These are phyloP conservation scores for Apis florea DNA, from an alignment of 1,140 invertebrate species.

Conservation along the genomic window DNA sequence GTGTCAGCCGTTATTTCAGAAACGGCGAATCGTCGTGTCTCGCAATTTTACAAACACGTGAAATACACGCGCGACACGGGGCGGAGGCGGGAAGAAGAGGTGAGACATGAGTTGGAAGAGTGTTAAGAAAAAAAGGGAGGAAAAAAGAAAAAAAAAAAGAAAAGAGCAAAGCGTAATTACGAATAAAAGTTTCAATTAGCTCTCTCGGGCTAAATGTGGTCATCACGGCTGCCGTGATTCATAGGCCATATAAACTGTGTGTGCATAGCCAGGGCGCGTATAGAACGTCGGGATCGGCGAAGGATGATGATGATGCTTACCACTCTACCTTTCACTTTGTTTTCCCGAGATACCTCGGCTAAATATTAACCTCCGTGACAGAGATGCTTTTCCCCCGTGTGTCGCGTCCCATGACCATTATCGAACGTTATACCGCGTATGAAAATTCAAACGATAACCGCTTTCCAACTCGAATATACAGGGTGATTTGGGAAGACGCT, in stretches of 20 bases:
- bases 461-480: conserved; percentile 20
- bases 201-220: conserved; percentile 49
- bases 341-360: conserved; percentile 58
- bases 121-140: not conserved
- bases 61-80: conserved; percentile 3
- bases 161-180: conserved; percentile 56
- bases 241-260: conserved; percentile 61
- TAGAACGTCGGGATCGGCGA: conserved; percentile 44
- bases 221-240: conserved; percentile 57
- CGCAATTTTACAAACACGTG: conserved; percentile 18
- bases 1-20: conserved; percentile 25
- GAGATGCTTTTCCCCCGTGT: conserved; percentile 48
- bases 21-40: not conserved
- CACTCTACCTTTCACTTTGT: conserved; percentile 65
- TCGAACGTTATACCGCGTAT: conserved; percentile 13
- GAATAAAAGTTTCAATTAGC: conserved; percentile 69
- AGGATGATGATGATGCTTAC: conserved; percentile 47
- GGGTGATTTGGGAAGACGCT: too few relatives aligned
- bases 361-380: conserved; percentile 59
- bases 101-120: not conserved
- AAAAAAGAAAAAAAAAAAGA: not conserved
- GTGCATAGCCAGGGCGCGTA: conserved; percentile 11
- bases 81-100: not conserved
- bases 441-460: conserved; percentile 19
- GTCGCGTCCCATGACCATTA: conserved; percentile 30